Percentiles rank a stretch among this genome's conserved stretches.
Evolutionary conservation across 1,140 invertebrate genomes (phyloP).

Genomic region (Anoplolepis gracilipes): DNA sequence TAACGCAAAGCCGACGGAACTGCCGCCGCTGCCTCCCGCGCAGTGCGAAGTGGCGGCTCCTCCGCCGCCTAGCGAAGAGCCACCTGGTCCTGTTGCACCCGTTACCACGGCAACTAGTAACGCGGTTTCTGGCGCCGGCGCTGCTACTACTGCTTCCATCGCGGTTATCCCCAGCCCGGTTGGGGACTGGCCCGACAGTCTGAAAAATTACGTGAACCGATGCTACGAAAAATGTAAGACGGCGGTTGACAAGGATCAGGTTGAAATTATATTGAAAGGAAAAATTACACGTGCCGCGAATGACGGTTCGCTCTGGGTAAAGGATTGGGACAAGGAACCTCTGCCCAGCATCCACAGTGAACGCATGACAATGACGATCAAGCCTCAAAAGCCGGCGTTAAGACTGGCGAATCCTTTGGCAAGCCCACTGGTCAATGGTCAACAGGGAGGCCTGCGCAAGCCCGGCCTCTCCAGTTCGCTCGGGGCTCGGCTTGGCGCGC

Average conservation of each 20-base stretch:
- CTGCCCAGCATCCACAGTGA: conserved; percentile 94
- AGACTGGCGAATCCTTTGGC: conserved; percentile 74
- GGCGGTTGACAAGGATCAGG: conserved; percentile 95
- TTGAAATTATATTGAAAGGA: conserved; percentile 96
- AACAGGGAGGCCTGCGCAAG: conserved; percentile 80
- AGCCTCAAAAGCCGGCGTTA: conserved; percentile 78
- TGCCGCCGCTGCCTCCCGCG: conserved; percentile 87
- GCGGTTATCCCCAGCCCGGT: conserved; percentile 81
- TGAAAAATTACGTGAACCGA: conserved; percentile 95
- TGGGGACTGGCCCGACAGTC: conserved; percentile 90
- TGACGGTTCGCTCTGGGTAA: conserved; percentile 93
- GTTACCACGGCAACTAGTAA: conserved; percentile 47
- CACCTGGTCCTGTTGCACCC: conserved; percentile 64
- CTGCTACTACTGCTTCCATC: conserved; percentile 76
- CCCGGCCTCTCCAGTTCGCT: conserved; percentile 86
- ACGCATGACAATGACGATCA: conserved; percentile 88
- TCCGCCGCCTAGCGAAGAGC: conserved; percentile 78
- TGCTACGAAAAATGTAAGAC: conserved; percentile 96
- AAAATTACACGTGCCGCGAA: conserved; percentile 96
- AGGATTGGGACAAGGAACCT: conserved; percentile 97
- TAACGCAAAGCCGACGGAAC: conserved; percentile 76
- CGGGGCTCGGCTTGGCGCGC: conserved; percentile 86
- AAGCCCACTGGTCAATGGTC: conserved; percentile 68
- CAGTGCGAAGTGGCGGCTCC: conserved; percentile 80
- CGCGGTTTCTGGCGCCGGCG: conserved; percentile 50